Evolutionary conservation across 1,140 invertebrate genomes (phyloP).

Genomic region (Papilio polytes): DNA sequence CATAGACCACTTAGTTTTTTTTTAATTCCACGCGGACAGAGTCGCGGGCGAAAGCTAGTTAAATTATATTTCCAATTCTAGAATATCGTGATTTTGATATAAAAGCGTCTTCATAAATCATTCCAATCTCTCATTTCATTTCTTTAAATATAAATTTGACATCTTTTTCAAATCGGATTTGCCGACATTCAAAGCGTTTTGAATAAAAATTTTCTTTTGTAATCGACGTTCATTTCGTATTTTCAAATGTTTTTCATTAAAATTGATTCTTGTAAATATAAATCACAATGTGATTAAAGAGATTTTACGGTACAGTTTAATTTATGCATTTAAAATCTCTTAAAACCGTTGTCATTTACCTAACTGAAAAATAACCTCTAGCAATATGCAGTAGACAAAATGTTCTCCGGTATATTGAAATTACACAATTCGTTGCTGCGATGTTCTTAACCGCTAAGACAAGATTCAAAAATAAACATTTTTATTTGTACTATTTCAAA

Average conservation of each 20-base stretch:
- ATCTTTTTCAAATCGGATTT: slow-evolving; percentile 6
- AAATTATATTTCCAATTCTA: neutral
- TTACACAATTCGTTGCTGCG: neutral
- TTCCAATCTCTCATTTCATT: neutral
- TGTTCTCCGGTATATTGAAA: neutral
- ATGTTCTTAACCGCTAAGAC: neutral
- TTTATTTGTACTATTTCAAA: neutral
- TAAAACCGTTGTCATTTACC: neutral
- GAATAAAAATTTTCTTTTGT: neutral
- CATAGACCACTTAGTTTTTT: too few relatives aligned
- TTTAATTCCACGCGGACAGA: too few relatives aligned
- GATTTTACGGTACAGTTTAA: neutral
- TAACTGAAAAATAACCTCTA: neutral
- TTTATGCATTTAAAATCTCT: neutral
- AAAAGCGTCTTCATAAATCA: slow-evolving; percentile 7
- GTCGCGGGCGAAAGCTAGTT: too few relatives aligned
- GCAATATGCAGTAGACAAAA: neutral
- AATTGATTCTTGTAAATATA: too few relatives aligned
- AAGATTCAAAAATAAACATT: neutral
- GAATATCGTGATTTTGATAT: neutral
- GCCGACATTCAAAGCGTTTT: neutral
- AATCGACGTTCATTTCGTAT: too few relatives aligned
- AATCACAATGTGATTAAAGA: too few relatives aligned
- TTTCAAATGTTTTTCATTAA: too few relatives aligned
- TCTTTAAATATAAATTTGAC: neutral